phyloP scores from a whole-genome alignment of 2,797 vertebrate species.

The Selene dorsalis region DNA sequence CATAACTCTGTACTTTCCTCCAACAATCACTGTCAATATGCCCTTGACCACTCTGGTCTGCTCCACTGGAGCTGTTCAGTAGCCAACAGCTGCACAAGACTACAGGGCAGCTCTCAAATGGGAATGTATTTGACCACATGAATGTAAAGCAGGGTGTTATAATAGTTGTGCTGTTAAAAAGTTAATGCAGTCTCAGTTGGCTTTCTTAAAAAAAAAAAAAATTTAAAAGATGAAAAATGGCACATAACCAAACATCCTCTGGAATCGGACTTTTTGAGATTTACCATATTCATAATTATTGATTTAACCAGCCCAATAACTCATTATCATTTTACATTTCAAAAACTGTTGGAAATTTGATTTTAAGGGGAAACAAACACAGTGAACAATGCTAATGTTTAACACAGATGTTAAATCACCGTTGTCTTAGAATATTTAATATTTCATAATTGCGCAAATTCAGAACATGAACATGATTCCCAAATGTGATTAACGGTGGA shows the following conservation, averaged over 20 bases:
- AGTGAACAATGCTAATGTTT: slow-evolving; percentile 20
- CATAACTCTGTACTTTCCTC: slow-evolving; percentile 1
- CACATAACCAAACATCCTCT: background rate
- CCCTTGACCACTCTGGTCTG: slow-evolving; percentile 47
- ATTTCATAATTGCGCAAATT: slow-evolving; percentile 58
- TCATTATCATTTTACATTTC: background rate
- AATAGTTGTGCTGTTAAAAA: slow-evolving; percentile 13
- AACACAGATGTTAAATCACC: slow-evolving; percentile 10
- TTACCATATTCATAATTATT: slow-evolving; percentile 16
- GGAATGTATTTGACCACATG: background rate
- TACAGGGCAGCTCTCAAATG: slow-evolving; percentile 36
- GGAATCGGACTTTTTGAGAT: background rate
- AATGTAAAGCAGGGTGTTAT: background rate
- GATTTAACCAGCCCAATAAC: background rate
- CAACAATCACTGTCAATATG: slow-evolving; percentile 26
- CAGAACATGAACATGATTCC: slow-evolving; percentile 59
- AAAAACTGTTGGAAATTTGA: background rate
- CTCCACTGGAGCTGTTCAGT: slow-evolving; percentile 14
- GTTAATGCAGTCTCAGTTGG: slow-evolving; percentile 3
- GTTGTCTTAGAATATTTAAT: slow-evolving; percentile 44
- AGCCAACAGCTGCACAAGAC: slow-evolving; percentile 17
- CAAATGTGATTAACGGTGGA: slow-evolving; percentile 70
- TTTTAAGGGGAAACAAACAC: slow-evolving; percentile 17
- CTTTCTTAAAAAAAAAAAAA: slow-evolving; percentile 9
- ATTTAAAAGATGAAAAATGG: background rate